Conservation (phyloP, 2,797 vertebrate species). For the Helicolenus hilgendorfi region DNA sequence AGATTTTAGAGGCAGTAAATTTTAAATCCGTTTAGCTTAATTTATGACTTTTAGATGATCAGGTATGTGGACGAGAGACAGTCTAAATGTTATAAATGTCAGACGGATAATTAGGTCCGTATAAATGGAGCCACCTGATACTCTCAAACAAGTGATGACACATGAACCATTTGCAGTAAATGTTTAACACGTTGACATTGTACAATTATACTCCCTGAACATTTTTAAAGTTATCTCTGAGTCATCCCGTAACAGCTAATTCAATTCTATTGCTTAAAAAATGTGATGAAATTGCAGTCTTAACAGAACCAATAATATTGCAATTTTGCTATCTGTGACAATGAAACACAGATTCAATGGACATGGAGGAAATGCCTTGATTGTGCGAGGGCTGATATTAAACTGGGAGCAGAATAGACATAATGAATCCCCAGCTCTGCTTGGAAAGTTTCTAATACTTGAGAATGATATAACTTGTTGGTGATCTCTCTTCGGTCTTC, state of each 20-base stretch:
- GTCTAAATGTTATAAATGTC: background rate
- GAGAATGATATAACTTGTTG: constrained; percentile 29
- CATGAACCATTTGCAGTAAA: background rate
- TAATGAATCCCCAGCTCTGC: constrained; percentile 47
- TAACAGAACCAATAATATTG: constrained; percentile 52
- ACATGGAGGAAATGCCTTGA: constrained; percentile 39
- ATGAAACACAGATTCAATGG: constrained; percentile 40
- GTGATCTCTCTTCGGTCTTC: constrained; percentile 4
- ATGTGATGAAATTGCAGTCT: constrained; percentile 42
- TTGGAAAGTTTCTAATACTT: constrained; percentile 56
- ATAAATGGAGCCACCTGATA: constrained; percentile 44
- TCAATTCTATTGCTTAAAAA: constrained; percentile 19
- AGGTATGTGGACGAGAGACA: background rate
- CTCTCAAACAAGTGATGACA: constrained; percentile 21
- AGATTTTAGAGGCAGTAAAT: background rate
- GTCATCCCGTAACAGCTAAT: constrained; percentile 20
- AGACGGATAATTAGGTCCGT: constrained; percentile 24
- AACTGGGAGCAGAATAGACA: constrained; percentile 56
- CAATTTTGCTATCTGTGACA: constrained; percentile 43
- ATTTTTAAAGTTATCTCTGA: constrained; percentile 1
- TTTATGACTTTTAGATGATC: constrained; percentile 4
- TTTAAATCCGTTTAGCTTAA: background rate
- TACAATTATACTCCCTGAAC: constrained; percentile 3
- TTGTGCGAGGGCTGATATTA: constrained; percentile 61
- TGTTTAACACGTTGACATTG: background rate